Base-by-base conservation (phyloP, 2,113 vertebrate genomes). In the Pomatorhinus ruficollis region DNA sequence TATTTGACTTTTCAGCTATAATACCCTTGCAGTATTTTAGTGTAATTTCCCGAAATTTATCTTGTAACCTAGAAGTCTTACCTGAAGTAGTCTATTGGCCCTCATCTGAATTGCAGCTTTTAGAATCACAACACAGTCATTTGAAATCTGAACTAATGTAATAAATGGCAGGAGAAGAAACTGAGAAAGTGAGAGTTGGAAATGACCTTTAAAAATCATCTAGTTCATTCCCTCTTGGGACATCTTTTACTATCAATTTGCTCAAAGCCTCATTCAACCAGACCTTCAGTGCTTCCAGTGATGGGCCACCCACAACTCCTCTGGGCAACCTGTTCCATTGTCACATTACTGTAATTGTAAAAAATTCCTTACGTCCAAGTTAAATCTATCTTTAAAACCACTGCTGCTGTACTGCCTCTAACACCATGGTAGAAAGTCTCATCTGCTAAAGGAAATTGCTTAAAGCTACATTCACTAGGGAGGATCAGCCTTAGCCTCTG, bases 391-490 rank as follows among this genome's bases (percentile, higher is more conserved):
- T 60, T 84, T 42, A 64, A 84, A 65, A 70, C 3, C 12, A 27
- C 11, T 59, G 9, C 3, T 13, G 23, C 39, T 49, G 15, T 37
- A n/a, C 35, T 4, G 1, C 40, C 56, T 53, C 23, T 37, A 37
- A 64, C 47, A 57, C 7, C 19, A 68, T 25, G 30, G 12, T 47
- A 33, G 75, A 74, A 74, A 22, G 1, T 37, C 22, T 57, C 30
- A 60, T 75, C 45, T 60, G 37, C 12, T n/a, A 21, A 74, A 59
- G 22, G 1, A 6, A n/a, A 30, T 30, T 52, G 28, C 28, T 39
- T 18, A 30, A 89, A 82, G 12, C 11, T 59, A 25, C 0, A 0
- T 66, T n/a, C 0, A 0, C 24, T 53, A 17, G 20, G 47, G 27
- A 0, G 0, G 39, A 42, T 24, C 59, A 56, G 12, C 49, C 28